Conservation (phyloP, 2,797 vertebrate genomes). For the Tapirus indicus region DNA sequence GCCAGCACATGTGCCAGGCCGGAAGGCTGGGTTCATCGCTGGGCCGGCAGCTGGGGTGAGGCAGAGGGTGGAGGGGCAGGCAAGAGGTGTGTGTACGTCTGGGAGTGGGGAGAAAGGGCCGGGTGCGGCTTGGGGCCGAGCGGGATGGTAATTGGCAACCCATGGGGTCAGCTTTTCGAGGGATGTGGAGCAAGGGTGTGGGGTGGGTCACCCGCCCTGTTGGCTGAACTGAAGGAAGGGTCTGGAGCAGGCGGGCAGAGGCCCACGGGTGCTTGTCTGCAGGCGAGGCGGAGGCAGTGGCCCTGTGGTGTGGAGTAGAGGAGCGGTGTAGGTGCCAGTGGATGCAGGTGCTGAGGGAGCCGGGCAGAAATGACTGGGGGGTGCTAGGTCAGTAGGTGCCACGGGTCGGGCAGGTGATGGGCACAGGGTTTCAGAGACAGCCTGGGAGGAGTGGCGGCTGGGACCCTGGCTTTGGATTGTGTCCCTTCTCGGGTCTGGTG, state of each 20-base stretch:
- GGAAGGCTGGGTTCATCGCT: neutral
- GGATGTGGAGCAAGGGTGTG: neutral
- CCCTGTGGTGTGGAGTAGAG: rapidly evolving
- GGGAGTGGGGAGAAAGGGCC: neutral
- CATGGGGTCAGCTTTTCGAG: rapidly evolving
- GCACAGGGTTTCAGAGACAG: neutral
- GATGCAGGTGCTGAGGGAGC: neutral
- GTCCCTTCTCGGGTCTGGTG: neutral
- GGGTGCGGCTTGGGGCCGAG: rapidly evolving
- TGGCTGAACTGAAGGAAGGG: neutral
- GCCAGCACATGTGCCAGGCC: neutral
- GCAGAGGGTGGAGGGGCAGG: too few relatives aligned
- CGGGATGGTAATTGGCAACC: rapidly evolving
- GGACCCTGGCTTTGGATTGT: rapidly evolving
- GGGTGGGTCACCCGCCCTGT: rapidly evolving
- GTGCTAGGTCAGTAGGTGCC: neutral
- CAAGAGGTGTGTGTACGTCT: rapidly evolving
- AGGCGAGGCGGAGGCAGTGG: rapidly evolving
- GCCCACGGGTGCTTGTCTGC: too few relatives aligned
- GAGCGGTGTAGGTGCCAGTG: neutral
- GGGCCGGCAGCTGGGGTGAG: neutral
- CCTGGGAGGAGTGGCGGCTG: rapidly evolving
- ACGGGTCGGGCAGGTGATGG: rapidly evolving
- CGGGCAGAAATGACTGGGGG: neutral
- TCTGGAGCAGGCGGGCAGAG: neutral